A percentile compares a stretch with the other conserved stretches of the same genome.
Conservation (phyloP, 2,113 vertebrate genomes). For the Hoplias malabaricus region DNA sequence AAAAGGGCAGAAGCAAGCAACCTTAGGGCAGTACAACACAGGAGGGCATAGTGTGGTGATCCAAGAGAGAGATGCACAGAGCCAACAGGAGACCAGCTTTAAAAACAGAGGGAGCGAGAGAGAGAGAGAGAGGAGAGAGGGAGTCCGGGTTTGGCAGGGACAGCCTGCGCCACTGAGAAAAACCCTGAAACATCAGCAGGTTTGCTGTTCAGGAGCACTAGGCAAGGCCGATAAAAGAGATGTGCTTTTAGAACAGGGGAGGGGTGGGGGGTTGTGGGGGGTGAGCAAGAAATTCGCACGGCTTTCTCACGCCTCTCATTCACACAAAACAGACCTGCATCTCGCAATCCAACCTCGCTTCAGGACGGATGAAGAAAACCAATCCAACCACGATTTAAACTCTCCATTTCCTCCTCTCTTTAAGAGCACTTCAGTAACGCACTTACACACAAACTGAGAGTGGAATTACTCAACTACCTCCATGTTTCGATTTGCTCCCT, state of each 20-base stretch:
- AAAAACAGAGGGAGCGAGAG: slow-evolving; percentile 13
- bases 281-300: slow-evolving; percentile 24
- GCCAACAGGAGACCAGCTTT: slow-evolving; percentile 2
- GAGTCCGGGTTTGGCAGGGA: slow-evolving; percentile 43
- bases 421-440: slow-evolving; percentile 39
- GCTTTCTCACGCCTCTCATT: slow-evolving; percentile 55
- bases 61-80: slow-evolving; percentile 2
- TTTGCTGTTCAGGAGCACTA: slow-evolving; percentile 32
- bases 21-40: slow-evolving; percentile 8
- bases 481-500: background rate
- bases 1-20: background rate
- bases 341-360: slow-evolving; percentile 41
- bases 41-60: background rate
- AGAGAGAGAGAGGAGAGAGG: slow-evolving; percentile 23
- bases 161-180: slow-evolving; percentile 50
- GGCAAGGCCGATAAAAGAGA: slow-evolving; percentile 57
- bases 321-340: slow-evolving; percentile 45
- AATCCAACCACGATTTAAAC: slow-evolving; percentile 41
- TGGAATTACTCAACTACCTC: background rate
- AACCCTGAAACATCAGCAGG: slow-evolving; percentile 45
- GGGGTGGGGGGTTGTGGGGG: background rate
- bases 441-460: slow-evolving; percentile 26
- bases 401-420: slow-evolving; percentile 46
- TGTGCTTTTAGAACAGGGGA: slow-evolving; percentile 39
- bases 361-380: slow-evolving; percentile 36